These are phyloP conservation scores for Eurytoma californica DNA, from an alignment of 2,888 invertebrate genomes.

Conservation along the genomic window DNA sequence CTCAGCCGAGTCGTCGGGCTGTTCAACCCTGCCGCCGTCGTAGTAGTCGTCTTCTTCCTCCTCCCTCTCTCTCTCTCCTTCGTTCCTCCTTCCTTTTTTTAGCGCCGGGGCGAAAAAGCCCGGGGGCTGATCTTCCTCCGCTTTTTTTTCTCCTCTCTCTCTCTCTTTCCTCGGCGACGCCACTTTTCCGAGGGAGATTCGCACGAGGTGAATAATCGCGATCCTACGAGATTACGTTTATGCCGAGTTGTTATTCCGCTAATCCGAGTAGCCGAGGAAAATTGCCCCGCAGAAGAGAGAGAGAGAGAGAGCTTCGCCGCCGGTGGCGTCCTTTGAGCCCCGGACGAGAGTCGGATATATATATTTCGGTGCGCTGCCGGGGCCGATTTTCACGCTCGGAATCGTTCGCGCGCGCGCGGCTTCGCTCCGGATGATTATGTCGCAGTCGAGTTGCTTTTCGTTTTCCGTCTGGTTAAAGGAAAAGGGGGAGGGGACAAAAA, in stretches of 20 bases:
- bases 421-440: too few species aligned
- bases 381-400: slow-evolving; percentile 9
- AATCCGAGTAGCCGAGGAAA: slow-evolving; percentile 43
- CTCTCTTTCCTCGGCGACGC: slow-evolving; percentile 26
- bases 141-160: slow-evolving; percentile 41
- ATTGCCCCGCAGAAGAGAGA: slow-evolving; percentile 25
- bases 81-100: slow-evolving; percentile 19
- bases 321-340: not conserved
- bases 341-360: not conserved
- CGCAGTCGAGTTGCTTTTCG: too few species aligned
- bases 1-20: slow-evolving; percentile 40
- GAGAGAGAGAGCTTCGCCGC: not conserved
- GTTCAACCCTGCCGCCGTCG: slow-evolving; percentile 48
- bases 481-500: too few species aligned
- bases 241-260: slow-evolving; percentile 55
- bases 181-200: slow-evolving; percentile 29
- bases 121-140: slow-evolving; percentile 58
- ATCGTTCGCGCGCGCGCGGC: not conserved
- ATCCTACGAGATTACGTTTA: slow-evolving; percentile 55
- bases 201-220: slow-evolving; percentile 48
- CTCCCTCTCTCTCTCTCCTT: slow-evolving; percentile 39
- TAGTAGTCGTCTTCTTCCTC: slow-evolving; percentile 9
- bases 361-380: not conserved
- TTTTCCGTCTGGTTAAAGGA: too few species aligned
- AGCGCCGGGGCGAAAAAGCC: slow-evolving; percentile 47